phyloP scores from a whole-genome alignment of 2,113 vertebrate genomes.

The Podiceps cristatus region DNA sequence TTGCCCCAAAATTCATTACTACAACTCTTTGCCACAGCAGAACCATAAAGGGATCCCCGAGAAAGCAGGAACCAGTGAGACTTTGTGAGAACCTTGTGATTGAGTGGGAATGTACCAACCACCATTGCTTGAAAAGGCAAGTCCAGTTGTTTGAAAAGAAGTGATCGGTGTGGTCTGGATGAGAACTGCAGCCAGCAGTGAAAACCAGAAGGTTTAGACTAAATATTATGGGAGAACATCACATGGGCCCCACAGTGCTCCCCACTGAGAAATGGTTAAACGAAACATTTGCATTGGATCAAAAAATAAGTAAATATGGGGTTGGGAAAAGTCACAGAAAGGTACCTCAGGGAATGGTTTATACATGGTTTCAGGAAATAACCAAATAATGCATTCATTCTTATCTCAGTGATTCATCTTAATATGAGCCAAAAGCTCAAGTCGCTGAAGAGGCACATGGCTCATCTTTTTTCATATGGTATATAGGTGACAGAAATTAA shows the following conservation, averaged over 20 bases:
- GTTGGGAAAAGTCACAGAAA: not conserved
- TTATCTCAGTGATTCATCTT: not conserved
- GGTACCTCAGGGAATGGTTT: not conserved
- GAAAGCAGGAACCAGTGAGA: not conserved
- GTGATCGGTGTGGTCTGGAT: not conserved
- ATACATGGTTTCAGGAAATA: slow-evolving; percentile 6
- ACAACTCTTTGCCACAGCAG: not conserved
- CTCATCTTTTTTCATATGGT: not conserved
- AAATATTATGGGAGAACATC: not conserved
- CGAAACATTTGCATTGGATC: not conserved
- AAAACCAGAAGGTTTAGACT: not conserved
- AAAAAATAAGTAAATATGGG: not conserved
- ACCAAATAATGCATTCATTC: not conserved
- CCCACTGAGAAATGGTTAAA: not conserved
- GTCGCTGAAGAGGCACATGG: slow-evolving; percentile 1
- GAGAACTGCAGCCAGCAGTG: not conserved
- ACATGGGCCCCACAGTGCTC: not conserved
- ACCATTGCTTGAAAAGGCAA: not conserved
- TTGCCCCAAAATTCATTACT: not conserved
- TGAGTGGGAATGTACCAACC: not conserved
- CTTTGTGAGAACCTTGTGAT: not conserved
- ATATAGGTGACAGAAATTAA: not conserved
- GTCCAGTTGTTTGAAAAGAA: not conserved
- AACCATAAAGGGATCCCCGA: not conserved
- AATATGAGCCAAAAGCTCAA: not conserved